Evolutionary conservation across 35 echinoderm and acorn worm genomes (phyloP).

Genomic region (Apostichopus californicus): DNA sequence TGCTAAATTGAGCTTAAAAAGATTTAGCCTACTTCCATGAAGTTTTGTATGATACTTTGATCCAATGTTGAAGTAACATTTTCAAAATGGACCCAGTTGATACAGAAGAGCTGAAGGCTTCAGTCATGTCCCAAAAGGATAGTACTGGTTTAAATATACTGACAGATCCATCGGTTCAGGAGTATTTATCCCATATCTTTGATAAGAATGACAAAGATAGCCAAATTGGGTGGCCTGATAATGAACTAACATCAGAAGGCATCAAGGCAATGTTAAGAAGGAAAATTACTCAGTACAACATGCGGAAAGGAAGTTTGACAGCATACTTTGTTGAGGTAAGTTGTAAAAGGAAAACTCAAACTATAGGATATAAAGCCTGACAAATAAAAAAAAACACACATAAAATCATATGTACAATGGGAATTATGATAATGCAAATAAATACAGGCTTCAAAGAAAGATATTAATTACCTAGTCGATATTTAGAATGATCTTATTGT

Average conservation of each 20-base stretch:
- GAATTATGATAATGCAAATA: too few relatives aligned
- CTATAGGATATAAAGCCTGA: too few relatives aligned
- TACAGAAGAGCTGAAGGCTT: background rate
- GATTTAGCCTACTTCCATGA: background rate
- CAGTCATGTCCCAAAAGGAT: background rate
- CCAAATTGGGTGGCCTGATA: background rate
- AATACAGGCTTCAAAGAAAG: too few relatives aligned
- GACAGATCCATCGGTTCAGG: background rate
- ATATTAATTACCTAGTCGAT: too few relatives aligned
- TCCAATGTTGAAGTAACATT: background rate
- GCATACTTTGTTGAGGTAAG: slow-evolving; percentile 38
- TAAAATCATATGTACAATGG: too few relatives aligned
- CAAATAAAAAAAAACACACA: too few relatives aligned
- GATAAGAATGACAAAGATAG: background rate
- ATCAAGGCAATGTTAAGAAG: background rate
- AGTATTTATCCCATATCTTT: background rate
- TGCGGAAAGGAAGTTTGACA: slow-evolving; percentile 7
- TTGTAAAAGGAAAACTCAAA: background rate
- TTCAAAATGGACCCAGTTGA: background rate
- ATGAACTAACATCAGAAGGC: too few relatives aligned
- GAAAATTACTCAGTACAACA: slow-evolving; percentile 29
- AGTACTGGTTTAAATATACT: background rate
- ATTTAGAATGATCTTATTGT: too few relatives aligned
- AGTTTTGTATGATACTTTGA: background rate
- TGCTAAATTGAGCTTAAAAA: background rate